These are phyloP conservation scores for Calonectris borealis DNA, from an alignment of 2,113 vertebrate species.

Conservation along the genomic window DNA sequence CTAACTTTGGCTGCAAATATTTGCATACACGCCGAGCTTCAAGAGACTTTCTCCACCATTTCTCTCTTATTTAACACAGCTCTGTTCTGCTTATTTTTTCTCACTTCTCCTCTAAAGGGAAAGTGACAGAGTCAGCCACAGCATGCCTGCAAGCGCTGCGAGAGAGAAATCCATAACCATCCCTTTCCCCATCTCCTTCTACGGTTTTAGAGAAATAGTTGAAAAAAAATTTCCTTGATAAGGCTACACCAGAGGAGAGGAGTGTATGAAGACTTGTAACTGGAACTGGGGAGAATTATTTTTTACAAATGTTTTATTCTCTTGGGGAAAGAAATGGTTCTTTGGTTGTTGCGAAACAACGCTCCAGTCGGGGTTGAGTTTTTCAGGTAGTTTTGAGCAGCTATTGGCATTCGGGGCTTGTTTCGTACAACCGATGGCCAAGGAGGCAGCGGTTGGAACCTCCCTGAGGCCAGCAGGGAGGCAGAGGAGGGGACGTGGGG, in stretches of 20 bases:
- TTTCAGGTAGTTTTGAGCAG: neutral
- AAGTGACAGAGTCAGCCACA: neutral
- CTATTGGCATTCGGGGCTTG: neutral
- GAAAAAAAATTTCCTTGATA: neutral
- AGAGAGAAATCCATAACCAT: neutral
- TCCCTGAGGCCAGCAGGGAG: neutral
- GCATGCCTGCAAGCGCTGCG: neutral
- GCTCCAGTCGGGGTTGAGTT: neutral
- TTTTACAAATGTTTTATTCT: neutral
- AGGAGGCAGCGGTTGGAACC: neutral
- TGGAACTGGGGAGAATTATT: neutral
- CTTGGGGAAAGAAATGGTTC: neutral
- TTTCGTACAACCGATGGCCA: neutral
- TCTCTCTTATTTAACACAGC: neutral
- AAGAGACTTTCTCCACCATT: neutral
- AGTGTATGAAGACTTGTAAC: neutral
- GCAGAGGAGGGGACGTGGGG: neutral
- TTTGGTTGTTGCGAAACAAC: neutral
- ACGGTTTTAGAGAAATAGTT: neutral
- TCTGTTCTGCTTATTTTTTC: neutral
- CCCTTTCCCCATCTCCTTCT: neutral
- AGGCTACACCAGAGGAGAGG: neutral
- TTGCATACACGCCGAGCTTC: neutral
- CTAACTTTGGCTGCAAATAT: constrained; percentile 8
- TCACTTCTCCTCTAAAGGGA: neutral